phyloP scores from a whole-genome alignment of 2,888 invertebrate species.

The Tachina fera region DNA sequence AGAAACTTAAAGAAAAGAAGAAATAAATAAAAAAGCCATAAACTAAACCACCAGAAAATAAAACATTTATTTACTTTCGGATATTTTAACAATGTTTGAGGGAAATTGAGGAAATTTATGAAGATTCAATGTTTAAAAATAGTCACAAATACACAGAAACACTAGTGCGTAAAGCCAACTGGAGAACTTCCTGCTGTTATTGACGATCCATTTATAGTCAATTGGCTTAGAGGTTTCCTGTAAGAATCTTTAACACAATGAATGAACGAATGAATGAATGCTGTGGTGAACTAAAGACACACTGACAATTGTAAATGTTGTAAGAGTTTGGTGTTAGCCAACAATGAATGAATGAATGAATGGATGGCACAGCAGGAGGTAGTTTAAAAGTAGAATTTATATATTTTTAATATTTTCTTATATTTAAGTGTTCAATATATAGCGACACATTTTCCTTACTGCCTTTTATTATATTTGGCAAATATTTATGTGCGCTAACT shows the following conservation, averaged over 20 bases:
- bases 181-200: conserved; percentile 66
- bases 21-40: background rate
- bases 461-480: background rate
- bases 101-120: conserved; percentile 69
- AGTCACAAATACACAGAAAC: background rate
- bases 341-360: conserved; percentile 34
- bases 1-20: background rate
- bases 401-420: background rate
- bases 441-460: background rate
- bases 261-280: background rate
- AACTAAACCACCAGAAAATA: conserved; percentile 19
- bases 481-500: background rate
- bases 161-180: conserved; percentile 38
- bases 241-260: background rate
- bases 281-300: background rate
- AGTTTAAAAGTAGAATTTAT: background rate
- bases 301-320: background rate
- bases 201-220: conserved; percentile 67
- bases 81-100: conserved; percentile 61
- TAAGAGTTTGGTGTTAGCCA: conserved; percentile 22
- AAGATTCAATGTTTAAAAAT: conserved; percentile 40
- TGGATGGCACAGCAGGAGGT: conserved; percentile 42
- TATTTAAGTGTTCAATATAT: background rate
- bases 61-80: conserved; percentile 49
- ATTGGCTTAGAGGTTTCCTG: conserved; percentile 69